These are phyloP conservation scores for Lagocephalus sceleratus DNA, from an alignment of 2,797 vertebrate genomes.

Conservation along the genomic window DNA sequence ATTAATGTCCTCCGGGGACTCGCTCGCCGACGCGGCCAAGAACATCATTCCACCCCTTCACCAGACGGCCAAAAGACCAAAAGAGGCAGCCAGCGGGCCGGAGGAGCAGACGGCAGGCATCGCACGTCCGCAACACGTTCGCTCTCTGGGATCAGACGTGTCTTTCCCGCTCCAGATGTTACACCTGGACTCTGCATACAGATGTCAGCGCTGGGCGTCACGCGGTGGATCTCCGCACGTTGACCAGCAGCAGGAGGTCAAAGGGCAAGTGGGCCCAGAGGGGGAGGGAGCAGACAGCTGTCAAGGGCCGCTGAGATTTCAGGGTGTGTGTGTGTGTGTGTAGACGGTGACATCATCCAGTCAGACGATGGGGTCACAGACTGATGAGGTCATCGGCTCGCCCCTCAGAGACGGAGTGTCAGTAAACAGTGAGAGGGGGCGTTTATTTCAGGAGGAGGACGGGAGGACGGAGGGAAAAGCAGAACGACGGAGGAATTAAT, in stretches of 20 bases:
- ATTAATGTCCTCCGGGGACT: slow-evolving; percentile 20
- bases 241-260: slow-evolving; percentile 35
- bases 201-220: slow-evolving; percentile 18
- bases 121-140: slow-evolving; percentile 56
- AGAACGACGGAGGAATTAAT: neutral
- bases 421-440: slow-evolving; percentile 27
- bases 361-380: slow-evolving; percentile 39
- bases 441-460: slow-evolving; percentile 2
- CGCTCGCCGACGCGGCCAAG: slow-evolving; percentile 4
- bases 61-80: slow-evolving; percentile 38
- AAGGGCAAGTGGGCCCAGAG: slow-evolving; percentile 52
- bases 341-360: slow-evolving; percentile 50
- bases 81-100: slow-evolving; percentile 24
- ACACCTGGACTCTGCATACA: slow-evolving; percentile 33
- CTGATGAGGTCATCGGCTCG: slow-evolving; percentile 50
- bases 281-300: slow-evolving; percentile 54
- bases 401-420: slow-evolving; percentile 37
- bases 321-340: slow-evolving; percentile 1
- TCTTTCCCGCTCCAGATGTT: slow-evolving; percentile 19
- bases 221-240: neutral
- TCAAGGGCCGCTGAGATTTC: slow-evolving; percentile 27
- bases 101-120: slow-evolving; percentile 33
- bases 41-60: slow-evolving; percentile 40
- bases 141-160: slow-evolving; percentile 56
- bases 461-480: neutral